phyloP scores from a whole-genome alignment of 1,140 invertebrate species.

The Ctenoplectra terminalis region DNA sequence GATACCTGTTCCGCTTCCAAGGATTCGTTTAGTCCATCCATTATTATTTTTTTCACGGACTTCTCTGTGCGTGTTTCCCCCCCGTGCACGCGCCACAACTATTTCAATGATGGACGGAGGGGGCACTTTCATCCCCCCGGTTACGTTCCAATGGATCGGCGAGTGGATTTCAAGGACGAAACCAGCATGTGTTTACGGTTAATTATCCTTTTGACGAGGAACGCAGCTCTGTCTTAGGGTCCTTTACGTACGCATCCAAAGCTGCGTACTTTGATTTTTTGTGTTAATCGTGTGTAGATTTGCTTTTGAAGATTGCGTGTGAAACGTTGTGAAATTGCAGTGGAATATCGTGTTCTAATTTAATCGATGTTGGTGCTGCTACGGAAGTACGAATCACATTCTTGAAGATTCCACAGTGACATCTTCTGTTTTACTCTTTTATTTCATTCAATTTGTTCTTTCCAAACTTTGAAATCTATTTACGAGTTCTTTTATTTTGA shows the following conservation, averaged over 20 bases:
- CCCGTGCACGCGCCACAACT: conserved; percentile 39
- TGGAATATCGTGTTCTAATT: not conserved
- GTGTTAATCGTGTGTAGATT: not conserved
- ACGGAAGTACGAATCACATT: too few relatives aligned
- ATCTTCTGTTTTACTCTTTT: not conserved
- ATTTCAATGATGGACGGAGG: conserved; percentile 45
- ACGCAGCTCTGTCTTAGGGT: not conserved
- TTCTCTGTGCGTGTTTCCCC: conserved; percentile 12
- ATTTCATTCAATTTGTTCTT: too few relatives aligned
- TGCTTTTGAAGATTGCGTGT: not conserved
- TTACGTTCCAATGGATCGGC: conserved; percentile 32
- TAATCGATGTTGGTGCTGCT: not conserved
- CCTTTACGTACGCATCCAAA: too few relatives aligned
- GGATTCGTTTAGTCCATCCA: not conserved
- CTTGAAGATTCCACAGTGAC: not conserved
- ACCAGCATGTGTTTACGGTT: conserved; percentile 27
- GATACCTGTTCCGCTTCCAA: not conserved
- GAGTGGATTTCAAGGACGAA: conserved; percentile 54
- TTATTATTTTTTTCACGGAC: not conserved
- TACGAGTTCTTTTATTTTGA: too few relatives aligned
- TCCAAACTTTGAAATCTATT: too few relatives aligned
- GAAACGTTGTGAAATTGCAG: not conserved
- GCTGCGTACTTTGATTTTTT: not conserved
- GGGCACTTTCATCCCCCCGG: conserved; percentile 55
- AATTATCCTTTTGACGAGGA: conserved; percentile 37